Conservation (phyloP, 1,140 invertebrate species). For the Drosophila parvula region DNA sequence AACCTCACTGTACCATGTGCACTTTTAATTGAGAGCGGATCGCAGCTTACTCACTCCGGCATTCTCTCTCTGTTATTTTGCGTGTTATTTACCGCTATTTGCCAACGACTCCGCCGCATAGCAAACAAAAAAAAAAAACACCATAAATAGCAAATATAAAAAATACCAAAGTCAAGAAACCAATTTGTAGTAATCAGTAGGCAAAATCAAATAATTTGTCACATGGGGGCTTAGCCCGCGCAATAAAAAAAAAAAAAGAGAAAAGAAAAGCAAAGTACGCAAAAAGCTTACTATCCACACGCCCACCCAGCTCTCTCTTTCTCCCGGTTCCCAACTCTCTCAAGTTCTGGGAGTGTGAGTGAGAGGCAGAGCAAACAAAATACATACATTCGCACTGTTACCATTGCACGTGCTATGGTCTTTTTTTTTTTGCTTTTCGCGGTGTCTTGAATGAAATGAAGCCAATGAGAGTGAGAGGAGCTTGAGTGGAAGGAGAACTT, state of each 20-base stretch:
- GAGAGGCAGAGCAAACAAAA: slow-evolving; percentile 66
- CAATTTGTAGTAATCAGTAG: slow-evolving; percentile 52
- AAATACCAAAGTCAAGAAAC: slow-evolving; percentile 30
- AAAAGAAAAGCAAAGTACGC: neutral
- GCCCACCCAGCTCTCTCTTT: slow-evolving; percentile 18
- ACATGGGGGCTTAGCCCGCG: slow-evolving; percentile 63
- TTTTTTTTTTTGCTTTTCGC: slow-evolving; percentile 23
- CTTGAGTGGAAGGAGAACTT: neutral
- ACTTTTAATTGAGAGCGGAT: slow-evolving; percentile 27
- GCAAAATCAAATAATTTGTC: slow-evolving; percentile 75
- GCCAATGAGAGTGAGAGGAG: neutral
- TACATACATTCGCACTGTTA: slow-evolving; percentile 28
- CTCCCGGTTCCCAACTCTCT: slow-evolving; percentile 5
- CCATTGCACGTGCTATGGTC: slow-evolving; percentile 65
- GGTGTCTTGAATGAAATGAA: slow-evolving; percentile 45
- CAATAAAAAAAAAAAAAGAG: slow-evolving; percentile 3
- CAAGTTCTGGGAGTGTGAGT: slow-evolving; percentile 30
- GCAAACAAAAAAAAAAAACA: slow-evolving; percentile 15
- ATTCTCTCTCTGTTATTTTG: neutral
- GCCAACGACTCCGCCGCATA: slow-evolving; percentile 39
- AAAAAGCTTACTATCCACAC: slow-evolving; percentile 30
- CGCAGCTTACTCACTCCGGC: neutral
- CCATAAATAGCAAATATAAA: slow-evolving; percentile 22
- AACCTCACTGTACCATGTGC: slow-evolving; percentile 27
- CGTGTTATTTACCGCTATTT: slow-evolving; percentile 57